Base-by-base conservation (phyloP, 1,140 invertebrate species). In the Apis cerana region DNA sequence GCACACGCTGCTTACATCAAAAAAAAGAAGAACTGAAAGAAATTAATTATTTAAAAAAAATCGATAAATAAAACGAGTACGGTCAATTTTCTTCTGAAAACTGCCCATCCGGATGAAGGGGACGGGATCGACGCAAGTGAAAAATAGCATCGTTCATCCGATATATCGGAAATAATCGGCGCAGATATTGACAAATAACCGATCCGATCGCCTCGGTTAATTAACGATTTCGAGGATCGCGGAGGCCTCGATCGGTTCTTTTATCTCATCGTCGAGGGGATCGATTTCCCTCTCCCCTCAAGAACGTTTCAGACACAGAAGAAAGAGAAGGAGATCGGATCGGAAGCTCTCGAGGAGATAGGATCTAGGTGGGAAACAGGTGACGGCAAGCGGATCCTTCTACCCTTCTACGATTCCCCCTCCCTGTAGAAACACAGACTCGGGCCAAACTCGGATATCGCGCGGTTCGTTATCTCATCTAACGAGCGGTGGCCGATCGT, bases 401-500 rank as follows among this genome's bases (percentile, higher is more conserved):
- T 10, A 27, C 17, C 13, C 23, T 7, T 17, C 61, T 15, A n/a
- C n/a, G n/a, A n/a, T 27, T 27, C 61, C n/a, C 15, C 27, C 23
- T 1, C n/a, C 1, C n/a, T 27, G 27, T 15, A 56, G 54, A 12
- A 15, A 21, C 64, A 21, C 64, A 27, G 86, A 88, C 87, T 88
- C 83, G 75, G 83, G 5, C 27, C 33, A 33, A n/a, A n/a, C 21
- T 10, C 67, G 83, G 76, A 88, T 88, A 83, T 87, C 84, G 79
- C 75, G 79, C 75, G 62, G 69, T 84, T 88, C 85, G 88, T 88
- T 89, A 89, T 84, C 88, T 89, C 88, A 82, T 89, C 82, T 80
- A 67, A 75, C 87, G 84, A 61, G 59, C 71, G 87, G 87, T 84
- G 87, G 87, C 80, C 88, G 88, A 86, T 89, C 87, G 87, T 89